Evolutionary conservation across 2,113 vertebrate species (phyloP), one percentile per base, ranked within the genome.

Genomic region (Engystomops pustulosus): DNA sequence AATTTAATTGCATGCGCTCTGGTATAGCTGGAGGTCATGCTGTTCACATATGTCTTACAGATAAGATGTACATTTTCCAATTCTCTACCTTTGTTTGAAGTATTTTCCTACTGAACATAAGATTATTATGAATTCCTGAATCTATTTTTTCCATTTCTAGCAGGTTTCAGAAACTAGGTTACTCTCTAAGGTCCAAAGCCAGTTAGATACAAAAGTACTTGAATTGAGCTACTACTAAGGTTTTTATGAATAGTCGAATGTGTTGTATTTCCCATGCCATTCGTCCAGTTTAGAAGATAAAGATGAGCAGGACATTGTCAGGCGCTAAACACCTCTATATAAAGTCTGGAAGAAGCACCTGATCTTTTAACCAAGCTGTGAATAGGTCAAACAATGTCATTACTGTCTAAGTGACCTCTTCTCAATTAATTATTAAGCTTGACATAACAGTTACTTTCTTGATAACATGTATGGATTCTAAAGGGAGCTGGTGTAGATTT

Each of bases 11-110:
- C 62, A 34, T 36, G 17, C 36, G 62, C 23, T 12, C 55, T 2
- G 10, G 23, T 12, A 25, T 60, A 60, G 55, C 62, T 36, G 17
- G 62, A 65, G 15, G n/a, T 36, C 62, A 67, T 67, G 62, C 62
- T 67, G 62, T 36, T 67, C 62, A 36, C 62, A 67, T 67, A 36
- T 67, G 62, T 20, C 62, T 36, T 36, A 34, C 62, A 67, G 18
- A 20, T 67, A 36, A 20, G 17, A 67, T 36, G 7, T 20, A 20
- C 62, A 62, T 62, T 62, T 67, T 67, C 17, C 3, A 67, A 67
- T 36, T 36, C 32, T 3, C 15, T 62, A 30, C 15, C 27, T 32
- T 32, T 65, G 15, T 7, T 32, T 62, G 25, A 1, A 32, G 27
- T 18, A 18, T 32, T 65, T 14, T 65, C 6, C 60, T 18, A 65